Base-by-base conservation (phyloP, 2,113 vertebrate species). In the Nanorana parkeri region DNA sequence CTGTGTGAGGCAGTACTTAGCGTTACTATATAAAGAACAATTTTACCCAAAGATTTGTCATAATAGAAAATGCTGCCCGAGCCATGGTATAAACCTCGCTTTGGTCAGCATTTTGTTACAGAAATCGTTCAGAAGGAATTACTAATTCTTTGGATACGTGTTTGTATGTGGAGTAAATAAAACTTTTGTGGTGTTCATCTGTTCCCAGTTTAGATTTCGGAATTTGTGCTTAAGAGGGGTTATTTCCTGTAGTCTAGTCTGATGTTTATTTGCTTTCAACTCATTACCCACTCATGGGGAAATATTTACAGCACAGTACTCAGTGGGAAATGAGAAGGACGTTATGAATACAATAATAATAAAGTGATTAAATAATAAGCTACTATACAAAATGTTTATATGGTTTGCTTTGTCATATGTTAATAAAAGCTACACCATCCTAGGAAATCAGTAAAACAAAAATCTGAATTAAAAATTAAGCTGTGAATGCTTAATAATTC, bases 221-320 rank as follows among this genome's bases (percentile, higher is more conserved):
- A 58, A 72, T 64, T 82, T 82, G 20, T 58, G 51, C 72, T 55
- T 36, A 10, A 6, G 60, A 72, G 52, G 61, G n/a, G 54, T n/a
- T 17, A 76, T 83, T 68, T 83, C 73, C 81, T 77, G 64, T n/a
- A 28, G 65, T 77, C 73, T 68, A 67, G 54, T 16, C 24, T 32
- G 28, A 8, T 77, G 58, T 63, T 69, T 58, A 63, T 61, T 83
- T 77, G 61, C 56, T 63, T n/a, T n/a, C 21, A 68, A 26, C 15
- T 24, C 21, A 61, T 36, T 36, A 47, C 17, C 17, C 19, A 10
- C 24, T 60, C 24, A 63, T 21, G 28, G 23, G 17, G 47, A 26
- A 19, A 64, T 51, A 69, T 6, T 26, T n/a, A 64, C 2, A 58
- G 8, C 60, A 63, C 3, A 63, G 21, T 11, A 2, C 11, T 63